Percentiles rank a stretch among this genome's conserved stretches.
phyloP scores from a whole-genome alignment of 2,888 invertebrate genomes.

The Protonemura montana region DNA sequence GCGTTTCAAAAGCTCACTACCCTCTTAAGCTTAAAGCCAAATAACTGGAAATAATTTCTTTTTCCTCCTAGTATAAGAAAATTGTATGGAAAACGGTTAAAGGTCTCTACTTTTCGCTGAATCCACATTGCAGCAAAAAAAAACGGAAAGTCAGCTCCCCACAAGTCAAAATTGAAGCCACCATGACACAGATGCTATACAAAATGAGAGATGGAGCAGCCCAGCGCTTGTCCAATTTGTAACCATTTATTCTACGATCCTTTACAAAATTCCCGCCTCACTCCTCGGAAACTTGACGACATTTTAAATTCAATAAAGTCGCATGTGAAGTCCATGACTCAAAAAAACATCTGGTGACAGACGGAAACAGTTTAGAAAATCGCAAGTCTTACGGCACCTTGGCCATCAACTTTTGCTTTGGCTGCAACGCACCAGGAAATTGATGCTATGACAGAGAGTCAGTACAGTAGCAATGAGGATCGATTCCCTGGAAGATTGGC shows the following conservation, averaged over 20 bases:
- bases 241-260: background rate
- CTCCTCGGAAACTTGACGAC: background rate
- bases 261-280: background rate
- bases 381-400: too few relatives aligned
- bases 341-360: background rate
- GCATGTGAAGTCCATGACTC: background rate
- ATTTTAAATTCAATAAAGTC: background rate
- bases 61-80: too few relatives aligned
- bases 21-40: too few relatives aligned
- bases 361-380: background rate
- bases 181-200: too few relatives aligned
- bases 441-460: background rate
- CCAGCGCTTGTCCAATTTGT: background rate
- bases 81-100: too few relatives aligned
- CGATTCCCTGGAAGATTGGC: background rate
- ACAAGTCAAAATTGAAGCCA: too few relatives aligned
- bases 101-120: too few relatives aligned
- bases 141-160: too few relatives aligned
- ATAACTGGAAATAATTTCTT: too few relatives aligned
- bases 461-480: background rate
- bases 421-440: background rate
- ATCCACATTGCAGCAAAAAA: too few relatives aligned
- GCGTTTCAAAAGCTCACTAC: too few relatives aligned
- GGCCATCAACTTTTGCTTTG: background rate
- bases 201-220: background rate